These are phyloP conservation scores for Sycophila texana DNA, from an alignment of 2,888 invertebrate species.

Conservation along the genomic window DNA sequence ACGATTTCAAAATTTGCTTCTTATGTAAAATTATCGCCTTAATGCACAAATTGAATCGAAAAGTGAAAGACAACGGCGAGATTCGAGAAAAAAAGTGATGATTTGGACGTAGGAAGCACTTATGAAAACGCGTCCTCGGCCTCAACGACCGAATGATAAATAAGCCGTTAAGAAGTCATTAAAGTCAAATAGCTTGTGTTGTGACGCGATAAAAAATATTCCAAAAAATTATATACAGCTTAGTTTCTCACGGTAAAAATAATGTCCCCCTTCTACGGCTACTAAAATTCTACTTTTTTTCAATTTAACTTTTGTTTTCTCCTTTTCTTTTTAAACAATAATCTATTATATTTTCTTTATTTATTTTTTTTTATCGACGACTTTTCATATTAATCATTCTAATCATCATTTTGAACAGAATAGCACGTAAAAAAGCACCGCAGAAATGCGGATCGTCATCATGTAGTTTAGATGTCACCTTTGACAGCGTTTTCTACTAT, in stretches of 20 bases:
- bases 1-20: slow-evolving; percentile 20
- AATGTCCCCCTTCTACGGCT: too few relatives aligned
- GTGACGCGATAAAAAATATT: neutral
- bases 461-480: too few relatives aligned
- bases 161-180: slow-evolving; percentile 60
- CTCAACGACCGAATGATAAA: slow-evolving; percentile 59
- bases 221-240: slow-evolving; percentile 7
- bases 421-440: too few relatives aligned
- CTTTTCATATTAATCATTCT: too few relatives aligned
- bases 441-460: too few relatives aligned
- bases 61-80: slow-evolving; percentile 15
- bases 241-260: slow-evolving; percentile 21
- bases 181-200: slow-evolving; percentile 27
- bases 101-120: slow-evolving; percentile 51
- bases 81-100: slow-evolving; percentile 10
- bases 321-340: neutral
- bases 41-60: neutral
- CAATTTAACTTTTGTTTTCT: too few relatives aligned
- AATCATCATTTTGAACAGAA: too few relatives aligned
- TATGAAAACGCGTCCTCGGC: slow-evolving; percentile 55
- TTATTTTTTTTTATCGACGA: too few relatives aligned
- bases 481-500: too few relatives aligned
- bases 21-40: neutral
- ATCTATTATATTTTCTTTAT: too few relatives aligned
- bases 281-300: too few relatives aligned